Base-by-base conservation (phyloP, 2,888 invertebrate genomes). In the Diplazon laetatorius region DNA sequence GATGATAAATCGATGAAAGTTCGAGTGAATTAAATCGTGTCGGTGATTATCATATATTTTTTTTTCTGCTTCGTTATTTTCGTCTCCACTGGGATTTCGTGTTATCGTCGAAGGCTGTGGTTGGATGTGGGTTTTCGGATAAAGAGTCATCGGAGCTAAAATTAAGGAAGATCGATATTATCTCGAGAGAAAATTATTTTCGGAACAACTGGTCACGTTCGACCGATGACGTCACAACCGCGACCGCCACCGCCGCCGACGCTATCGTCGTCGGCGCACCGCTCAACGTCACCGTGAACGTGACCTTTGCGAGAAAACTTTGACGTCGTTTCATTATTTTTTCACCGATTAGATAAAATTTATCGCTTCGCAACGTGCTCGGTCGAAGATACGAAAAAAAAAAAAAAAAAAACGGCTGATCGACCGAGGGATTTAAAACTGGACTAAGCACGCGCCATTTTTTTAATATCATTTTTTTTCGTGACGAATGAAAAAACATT, bases 161-260 rank as follows among this genome's bases (percentile, higher is more conserved):
- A 62, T 72, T 77, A 72, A 57, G 57, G 16, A 30, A 16, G 39
- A 77, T 77, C 77, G 72, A 77, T 77, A 69, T 37, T 57, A 77
- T 77, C 68, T 55, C 55, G 14, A 20, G 25, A 20, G 63, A 70
- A 63, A 37, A 18, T 39, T 44, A 39, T 35, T 65, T 44, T 52
- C 62, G 55, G 52, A 30, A 14, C 46, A 77, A 57, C 62, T 16
- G 2, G n/a, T 22, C 18, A 16, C 70, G 50, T 14, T 22, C 70
- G 50, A 14, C 30, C 6, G 55, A 14, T 62, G 62, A 62, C 66
- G 55, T 55, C 55, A 50, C 18, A 37, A 25, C 35, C 8, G 9
- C n/a, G 10, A 16, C 25, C 16, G 35, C 37, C 46, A 6, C 2
- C 30, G 30, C 6, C 6, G 4, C 30, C 4, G 30, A 2, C 30